These are phyloP conservation scores for Tetrax tetrax DNA, from an alignment of 2,113 vertebrate genomes.

Conservation along the genomic window DNA sequence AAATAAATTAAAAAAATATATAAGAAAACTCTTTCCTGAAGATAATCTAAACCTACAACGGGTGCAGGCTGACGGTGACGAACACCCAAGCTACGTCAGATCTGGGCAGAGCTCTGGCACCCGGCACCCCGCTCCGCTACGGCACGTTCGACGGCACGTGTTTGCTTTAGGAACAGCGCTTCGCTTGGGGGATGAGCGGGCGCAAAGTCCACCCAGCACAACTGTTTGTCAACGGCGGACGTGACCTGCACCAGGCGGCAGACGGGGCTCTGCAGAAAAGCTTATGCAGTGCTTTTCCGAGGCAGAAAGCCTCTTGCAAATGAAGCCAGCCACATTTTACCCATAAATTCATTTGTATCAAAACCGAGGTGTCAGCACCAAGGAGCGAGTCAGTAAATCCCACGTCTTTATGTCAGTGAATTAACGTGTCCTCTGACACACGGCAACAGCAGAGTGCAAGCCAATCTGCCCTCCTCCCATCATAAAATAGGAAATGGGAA, in stretches of 20 bases:
- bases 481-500: background rate
- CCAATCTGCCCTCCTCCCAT: background rate
- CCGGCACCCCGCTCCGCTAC: background rate
- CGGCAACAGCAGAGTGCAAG: background rate
- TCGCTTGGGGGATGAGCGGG: background rate
- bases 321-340: background rate
- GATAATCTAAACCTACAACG: background rate
- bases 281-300: background rate
- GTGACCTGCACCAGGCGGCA: background rate
- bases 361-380: background rate
- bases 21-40: background rate
- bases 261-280: background rate
- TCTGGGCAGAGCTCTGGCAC: background rate
- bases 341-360: background rate
- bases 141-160: background rate
- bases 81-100: accelerated
- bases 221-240: background rate
- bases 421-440: background rate
- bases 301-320: background rate
- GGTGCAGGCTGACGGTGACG: background rate
- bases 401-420: background rate
- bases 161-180: slow-evolving; percentile 7
- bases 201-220: background rate
- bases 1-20: too few relatives aligned
- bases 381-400: slow-evolving; percentile 20